These are phyloP conservation scores for Gasterosteus nipponicus DNA, from an alignment of 2,113 vertebrate genomes.

Conservation along the genomic window DNA sequence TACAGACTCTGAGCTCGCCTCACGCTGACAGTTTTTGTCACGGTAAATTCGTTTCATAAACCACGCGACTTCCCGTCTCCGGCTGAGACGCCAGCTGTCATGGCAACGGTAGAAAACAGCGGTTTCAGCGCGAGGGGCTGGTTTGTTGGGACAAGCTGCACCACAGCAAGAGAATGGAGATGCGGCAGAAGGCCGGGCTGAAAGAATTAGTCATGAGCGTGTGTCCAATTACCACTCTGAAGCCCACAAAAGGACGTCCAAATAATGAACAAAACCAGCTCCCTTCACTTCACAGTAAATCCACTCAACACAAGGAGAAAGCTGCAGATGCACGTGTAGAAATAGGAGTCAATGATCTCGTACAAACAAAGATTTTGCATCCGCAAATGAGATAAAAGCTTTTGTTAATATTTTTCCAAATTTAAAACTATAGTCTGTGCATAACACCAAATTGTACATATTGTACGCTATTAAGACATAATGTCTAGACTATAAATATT, in stretches of 20 bases:
- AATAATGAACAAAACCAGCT: conserved; percentile 51
- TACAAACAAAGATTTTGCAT: background rate
- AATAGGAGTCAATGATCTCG: conserved; percentile 2
- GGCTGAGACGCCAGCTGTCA: conserved; percentile 60
- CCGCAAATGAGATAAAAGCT: background rate
- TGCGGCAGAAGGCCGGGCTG: conserved; percentile 45
- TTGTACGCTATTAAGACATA: conserved; percentile 11
- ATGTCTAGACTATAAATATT: conserved; percentile 14
- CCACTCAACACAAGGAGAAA: conserved; percentile 13
- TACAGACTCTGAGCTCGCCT: background rate
- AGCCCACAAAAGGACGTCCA: conserved; percentile 37
- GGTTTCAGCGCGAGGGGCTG: conserved; percentile 33
- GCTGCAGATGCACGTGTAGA: background rate
- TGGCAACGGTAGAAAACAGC: conserved; percentile 65
- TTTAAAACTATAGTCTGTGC: background rate
- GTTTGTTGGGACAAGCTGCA: conserved; percentile 57
- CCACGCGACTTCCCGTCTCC: conserved; percentile 13
- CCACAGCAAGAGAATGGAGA: conserved; percentile 53
- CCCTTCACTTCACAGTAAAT: conserved; percentile 25
- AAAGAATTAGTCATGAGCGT: conserved; percentile 56
- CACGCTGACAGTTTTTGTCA: conserved; percentile 43
- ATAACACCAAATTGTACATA: conserved; percentile 1
- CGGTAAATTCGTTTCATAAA: conserved; percentile 56
- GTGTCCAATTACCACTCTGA: conserved; percentile 60
- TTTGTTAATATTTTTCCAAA: background rate